These are phyloP conservation scores for Olivierus martensii DNA, from an alignment of 1,140 invertebrate species.

Conservation along the genomic window DNA sequence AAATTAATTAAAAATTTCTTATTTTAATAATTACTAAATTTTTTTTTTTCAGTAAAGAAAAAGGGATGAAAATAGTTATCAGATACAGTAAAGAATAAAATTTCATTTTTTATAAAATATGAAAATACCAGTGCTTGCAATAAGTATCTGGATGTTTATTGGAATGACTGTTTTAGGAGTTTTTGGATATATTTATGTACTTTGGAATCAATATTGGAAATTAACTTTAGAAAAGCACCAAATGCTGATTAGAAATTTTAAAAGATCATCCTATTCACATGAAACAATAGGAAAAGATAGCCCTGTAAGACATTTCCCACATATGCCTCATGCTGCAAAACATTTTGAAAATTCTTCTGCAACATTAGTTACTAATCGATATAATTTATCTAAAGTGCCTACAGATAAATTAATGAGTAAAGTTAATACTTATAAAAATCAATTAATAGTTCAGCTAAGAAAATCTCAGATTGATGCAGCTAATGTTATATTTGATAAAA, in stretches of 20 bases:
- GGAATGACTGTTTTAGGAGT: slow-evolving; percentile 51
- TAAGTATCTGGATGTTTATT: slow-evolving; percentile 52
- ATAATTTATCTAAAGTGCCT: slow-evolving; percentile 10
- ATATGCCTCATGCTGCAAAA: not conserved
- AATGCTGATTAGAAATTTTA: not conserved
- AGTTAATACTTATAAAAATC: slow-evolving; percentile 19
- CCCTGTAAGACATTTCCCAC: not conserved
- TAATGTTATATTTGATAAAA: slow-evolving; percentile 30
- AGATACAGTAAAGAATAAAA: too few species aligned
- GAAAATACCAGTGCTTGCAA: slow-evolving; percentile 30
- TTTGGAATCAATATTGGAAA: slow-evolving; percentile 51
- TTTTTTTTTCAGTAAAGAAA: too few species aligned
- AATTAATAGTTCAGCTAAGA: slow-evolving; percentile 19
- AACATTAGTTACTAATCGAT: not conserved
- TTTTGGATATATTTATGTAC: slow-evolving; percentile 50
- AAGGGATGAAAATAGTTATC: too few species aligned
- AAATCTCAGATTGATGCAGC: slow-evolving; percentile 17
- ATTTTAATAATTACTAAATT: too few species aligned
- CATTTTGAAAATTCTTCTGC: not conserved
- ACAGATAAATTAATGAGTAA: slow-evolving; percentile 17
- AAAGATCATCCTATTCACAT: too few species aligned
- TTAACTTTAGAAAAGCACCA: slow-evolving; percentile 10
- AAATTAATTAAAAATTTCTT: too few species aligned
- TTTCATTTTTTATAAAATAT: not conserved
- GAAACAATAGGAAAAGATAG: too few species aligned